Conservation (phyloP, 2,888 invertebrate species). For the Stenichneumon culpator region DNA sequence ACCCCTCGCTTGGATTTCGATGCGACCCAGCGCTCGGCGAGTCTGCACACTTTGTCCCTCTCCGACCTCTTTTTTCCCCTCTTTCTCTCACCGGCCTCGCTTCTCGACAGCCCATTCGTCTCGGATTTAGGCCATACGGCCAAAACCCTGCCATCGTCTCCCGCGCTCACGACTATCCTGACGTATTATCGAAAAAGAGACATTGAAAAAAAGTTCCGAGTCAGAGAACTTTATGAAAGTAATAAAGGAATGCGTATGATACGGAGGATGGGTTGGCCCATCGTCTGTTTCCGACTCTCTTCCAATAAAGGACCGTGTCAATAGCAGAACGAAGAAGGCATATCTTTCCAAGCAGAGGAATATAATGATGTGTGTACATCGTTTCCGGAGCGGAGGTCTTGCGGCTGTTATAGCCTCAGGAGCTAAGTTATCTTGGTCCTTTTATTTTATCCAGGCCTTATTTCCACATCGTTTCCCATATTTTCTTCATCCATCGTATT, state of each 20-base stretch:
- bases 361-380: constrained; percentile 2
- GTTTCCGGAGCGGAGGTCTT: not conserved
- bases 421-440: not conserved
- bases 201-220: not conserved
- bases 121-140: constrained; percentile 55
- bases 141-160: not conserved
- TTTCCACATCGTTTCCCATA: constrained; percentile 1
- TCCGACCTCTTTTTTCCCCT: constrained; percentile 15
- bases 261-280: not conserved
- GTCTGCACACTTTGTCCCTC: constrained; percentile 43
- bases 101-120: constrained; percentile 53
- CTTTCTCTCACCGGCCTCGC: constrained; percentile 2
- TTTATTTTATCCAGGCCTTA: not conserved
- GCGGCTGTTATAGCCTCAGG: not conserved
- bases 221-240: constrained; percentile 9
- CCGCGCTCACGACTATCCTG: not conserved
- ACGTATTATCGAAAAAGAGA: not conserved
- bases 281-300: constrained; percentile 24
- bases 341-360: not conserved
- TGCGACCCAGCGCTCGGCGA: constrained; percentile 6
- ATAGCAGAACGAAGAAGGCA: not conserved
- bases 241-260: constrained; percentile 13
- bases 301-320: constrained; percentile 1
- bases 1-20: constrained; percentile 17
- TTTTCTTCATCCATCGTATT: not conserved